Conservation (phyloP, 2,888 invertebrate genomes). For the Dromius quadrimaculatus region DNA sequence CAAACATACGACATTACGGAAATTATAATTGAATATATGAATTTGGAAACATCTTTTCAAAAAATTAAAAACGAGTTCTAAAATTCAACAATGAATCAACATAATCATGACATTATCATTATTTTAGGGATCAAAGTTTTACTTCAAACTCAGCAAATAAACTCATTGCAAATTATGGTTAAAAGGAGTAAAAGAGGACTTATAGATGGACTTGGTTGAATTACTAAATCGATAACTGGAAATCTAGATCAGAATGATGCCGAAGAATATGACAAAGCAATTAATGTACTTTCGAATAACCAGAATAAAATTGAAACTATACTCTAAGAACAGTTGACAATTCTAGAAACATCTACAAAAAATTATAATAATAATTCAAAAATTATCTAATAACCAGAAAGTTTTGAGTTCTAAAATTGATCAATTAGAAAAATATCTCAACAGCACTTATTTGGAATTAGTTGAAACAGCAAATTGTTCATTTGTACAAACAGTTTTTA, state of each 20-base stretch:
- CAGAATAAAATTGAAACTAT: background rate
- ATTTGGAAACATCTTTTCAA: background rate
- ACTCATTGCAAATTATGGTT: background rate
- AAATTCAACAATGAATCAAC: background rate
- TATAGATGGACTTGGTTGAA: background rate
- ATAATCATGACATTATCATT: too few species aligned
- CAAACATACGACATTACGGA: background rate
- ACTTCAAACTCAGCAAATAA: background rate
- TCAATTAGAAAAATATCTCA: background rate
- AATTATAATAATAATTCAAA: background rate
- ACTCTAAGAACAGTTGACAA: background rate
- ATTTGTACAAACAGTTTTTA: too few species aligned
- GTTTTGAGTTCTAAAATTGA: background rate
- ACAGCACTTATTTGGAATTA: background rate
- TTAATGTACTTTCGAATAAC: background rate
- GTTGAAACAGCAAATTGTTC: background rate
- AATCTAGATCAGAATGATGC: background rate
- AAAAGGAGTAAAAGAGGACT: background rate
- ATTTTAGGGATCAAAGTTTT: background rate
- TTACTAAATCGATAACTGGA: background rate
- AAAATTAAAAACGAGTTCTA: background rate
- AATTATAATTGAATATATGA: background rate
- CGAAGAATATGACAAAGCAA: slow-evolving; percentile 1
- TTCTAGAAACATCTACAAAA: background rate
- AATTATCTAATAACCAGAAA: background rate